Base-by-base conservation (phyloP, 2,113 vertebrate species). In the Chrysemys picta region DNA sequence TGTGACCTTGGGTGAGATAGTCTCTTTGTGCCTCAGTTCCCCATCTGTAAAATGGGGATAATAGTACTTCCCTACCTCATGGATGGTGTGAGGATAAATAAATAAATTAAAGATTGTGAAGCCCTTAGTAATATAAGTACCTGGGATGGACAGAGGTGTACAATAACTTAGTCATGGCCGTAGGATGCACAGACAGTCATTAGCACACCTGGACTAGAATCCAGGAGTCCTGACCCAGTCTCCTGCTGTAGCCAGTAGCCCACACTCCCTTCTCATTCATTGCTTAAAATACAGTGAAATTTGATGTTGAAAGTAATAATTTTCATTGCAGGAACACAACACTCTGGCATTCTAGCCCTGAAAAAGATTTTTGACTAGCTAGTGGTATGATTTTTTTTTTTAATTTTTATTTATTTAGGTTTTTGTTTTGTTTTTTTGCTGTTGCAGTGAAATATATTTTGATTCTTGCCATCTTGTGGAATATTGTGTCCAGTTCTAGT, bases 361-460 rank as follows among this genome's bases (percentile, higher is more conserved):
- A 91, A 95, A 95, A 88, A 93, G 86, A 94, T 42, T 97, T 97
- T 96, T 87, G 79, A 87, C 54, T 91, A 92, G 65, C 65, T 90
- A 85, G 42, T 96, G 94, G 96, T 57, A 54, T 91, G 90, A 17
- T 65, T 65, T 65, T 8, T 21, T 54, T 7, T 22, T 57, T 57
- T 11, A 52, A 16, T 52, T 17, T 52, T 17, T 52, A 53, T 53
- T 53, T 19, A 53, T 19, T 21, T 22, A 8, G 45, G 45, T 45
- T 45, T 45, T 45, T 45, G 17, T 54, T 54, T 21, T 3, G 29
- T 29, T 59, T 31, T 59, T 93, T 85, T 87, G 95, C 85, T 95
- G 88, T 38, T 47, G 95, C 92, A 87, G n/a, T 95, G 94, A 93
- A 79, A 89, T 80, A 81, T 92, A 95, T 93, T 96, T 92, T 92